These are phyloP conservation scores for Mya arenaria DNA, from an alignment of 1,140 invertebrate genomes.

Conservation along the genomic window DNA sequence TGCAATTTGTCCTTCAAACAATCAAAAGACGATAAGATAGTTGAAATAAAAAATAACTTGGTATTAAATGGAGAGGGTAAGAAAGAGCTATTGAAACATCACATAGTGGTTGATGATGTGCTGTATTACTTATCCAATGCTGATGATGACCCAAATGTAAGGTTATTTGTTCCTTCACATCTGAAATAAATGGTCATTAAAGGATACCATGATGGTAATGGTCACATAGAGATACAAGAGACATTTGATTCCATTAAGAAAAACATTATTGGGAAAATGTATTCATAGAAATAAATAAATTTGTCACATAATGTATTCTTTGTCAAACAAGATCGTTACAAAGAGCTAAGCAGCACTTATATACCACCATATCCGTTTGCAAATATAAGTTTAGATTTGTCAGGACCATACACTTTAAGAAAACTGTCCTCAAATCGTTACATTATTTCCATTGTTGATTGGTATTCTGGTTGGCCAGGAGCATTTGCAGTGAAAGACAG, in stretches of 20 bases:
- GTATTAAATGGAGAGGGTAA: neutral
- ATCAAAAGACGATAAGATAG: neutral
- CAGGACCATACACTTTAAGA: conserved; percentile 50
- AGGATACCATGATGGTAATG: conserved; percentile 50
- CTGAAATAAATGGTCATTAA: neutral
- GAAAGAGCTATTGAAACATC: neutral
- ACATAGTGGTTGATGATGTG: neutral
- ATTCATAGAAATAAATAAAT: conserved; percentile 39
- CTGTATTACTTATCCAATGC: conserved; percentile 12
- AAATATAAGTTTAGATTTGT: conserved; percentile 47
- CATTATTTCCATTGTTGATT: conserved; percentile 53
- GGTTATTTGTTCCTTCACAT: conserved; percentile 43
- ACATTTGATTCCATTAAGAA: conserved; percentile 42
- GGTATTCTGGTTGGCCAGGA: conserved; percentile 57
- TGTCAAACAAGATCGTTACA: conserved; percentile 40
- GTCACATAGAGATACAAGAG: conserved; percentile 55
- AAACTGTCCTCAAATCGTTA: conserved; percentile 58
- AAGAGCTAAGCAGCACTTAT: conserved; percentile 19
- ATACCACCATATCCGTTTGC: conserved; percentile 55
- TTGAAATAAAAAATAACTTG: neutral
- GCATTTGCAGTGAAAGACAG: conserved; percentile 51
- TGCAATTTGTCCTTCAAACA: neutral
- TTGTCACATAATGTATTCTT: conserved; percentile 44
- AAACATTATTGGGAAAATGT: conserved; percentile 51
- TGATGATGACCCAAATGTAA: conserved; percentile 6